Evolutionary conservation across 92 coral and sea anemone genomes (phyloP), one percentile per base, ranked within the genome.

Genomic region (Paragorgia papillata): DNA sequence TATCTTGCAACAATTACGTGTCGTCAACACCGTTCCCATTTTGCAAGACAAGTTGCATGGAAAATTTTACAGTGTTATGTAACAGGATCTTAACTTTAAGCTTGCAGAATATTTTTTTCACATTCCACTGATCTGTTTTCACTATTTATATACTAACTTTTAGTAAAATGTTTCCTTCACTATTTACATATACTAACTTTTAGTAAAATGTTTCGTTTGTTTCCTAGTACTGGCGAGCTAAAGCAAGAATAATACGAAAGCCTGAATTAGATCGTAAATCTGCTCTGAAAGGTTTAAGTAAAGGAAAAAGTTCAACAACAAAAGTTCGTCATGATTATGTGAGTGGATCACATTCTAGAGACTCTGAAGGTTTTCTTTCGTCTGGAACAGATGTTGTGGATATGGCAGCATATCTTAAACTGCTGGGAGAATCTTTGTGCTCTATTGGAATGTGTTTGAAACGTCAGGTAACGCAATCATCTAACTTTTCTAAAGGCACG

Each of bases 401-500:
- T 65, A 80, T 94, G 88, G 98, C 98, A 0, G 98, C 98, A 6
- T 92, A 94, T 71, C 89, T 94, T 2, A 90, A 88, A 34, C 89
- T 94, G 17, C 85, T 94, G 71, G 98, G 98, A 50, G 98, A 94
- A 66, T 94, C 98, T 24, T 87, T 94, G 27, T 73, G 81, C 35
- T 84, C 92, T 44, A 88, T 94, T 59, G 98, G 98, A 34, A 75
- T 81, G 28, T 85, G 90, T 50, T 90, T 94, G 21, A 85, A 79
- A 71, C 89, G 87, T 79, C 97, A 93, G 97, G 97, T 93, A 17
- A 20, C 71, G 10, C 22, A 22, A n/a, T 27, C 27, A 29, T 53
- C 18, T 3, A 6, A 37, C 30, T 56, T 4, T 29, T 27, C 30
- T 59, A 24, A 3, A 0, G 17, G 66, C 3, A 1, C 35, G n/a